phyloP scores from a whole-genome alignment of 2,113 vertebrate species.

The Tautogolabrus adspersus region DNA sequence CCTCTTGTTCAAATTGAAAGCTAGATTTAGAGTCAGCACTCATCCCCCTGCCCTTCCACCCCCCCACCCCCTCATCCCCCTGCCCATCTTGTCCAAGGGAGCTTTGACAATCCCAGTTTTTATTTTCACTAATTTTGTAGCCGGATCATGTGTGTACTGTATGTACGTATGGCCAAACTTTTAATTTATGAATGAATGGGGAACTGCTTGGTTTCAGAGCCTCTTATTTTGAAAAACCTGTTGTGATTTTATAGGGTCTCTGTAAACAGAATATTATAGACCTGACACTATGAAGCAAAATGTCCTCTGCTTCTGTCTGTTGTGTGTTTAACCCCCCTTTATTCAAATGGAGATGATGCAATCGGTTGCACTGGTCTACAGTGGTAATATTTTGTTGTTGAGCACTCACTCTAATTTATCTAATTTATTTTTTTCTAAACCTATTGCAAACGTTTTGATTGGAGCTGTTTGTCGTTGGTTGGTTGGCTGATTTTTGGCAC shows the following conservation, averaged over 20 bases:
- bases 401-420: slow-evolving; percentile 1
- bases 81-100: slow-evolving; percentile 40
- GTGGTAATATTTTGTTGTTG: background rate
- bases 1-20: slow-evolving; percentile 53
- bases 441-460: too few relatives aligned
- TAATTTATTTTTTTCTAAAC: background rate
- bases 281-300: slow-evolving; percentile 29
- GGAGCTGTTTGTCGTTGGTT: slow-evolving; percentile 15
- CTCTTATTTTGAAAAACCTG: background rate
- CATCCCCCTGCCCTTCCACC: background rate
- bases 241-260: background rate
- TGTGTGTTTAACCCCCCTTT: background rate
- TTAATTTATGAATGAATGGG: slow-evolving; percentile 32
- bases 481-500: slow-evolving; percentile 36
- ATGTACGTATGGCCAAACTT: slow-evolving; percentile 26
- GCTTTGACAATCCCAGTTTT: slow-evolving; percentile 73
- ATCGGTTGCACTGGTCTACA: background rate
- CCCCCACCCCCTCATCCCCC: background rate
- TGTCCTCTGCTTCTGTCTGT: slow-evolving; percentile 2
- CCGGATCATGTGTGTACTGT: slow-evolving; percentile 22
- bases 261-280: slow-evolving; percentile 11
- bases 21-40: slow-evolving; percentile 50
- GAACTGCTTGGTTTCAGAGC: slow-evolving; percentile 21
- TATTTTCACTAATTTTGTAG: slow-evolving; percentile 47
- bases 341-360: background rate